Base-by-base conservation (phyloP, 2,113 vertebrate genomes). In the Malurus elegans region DNA sequence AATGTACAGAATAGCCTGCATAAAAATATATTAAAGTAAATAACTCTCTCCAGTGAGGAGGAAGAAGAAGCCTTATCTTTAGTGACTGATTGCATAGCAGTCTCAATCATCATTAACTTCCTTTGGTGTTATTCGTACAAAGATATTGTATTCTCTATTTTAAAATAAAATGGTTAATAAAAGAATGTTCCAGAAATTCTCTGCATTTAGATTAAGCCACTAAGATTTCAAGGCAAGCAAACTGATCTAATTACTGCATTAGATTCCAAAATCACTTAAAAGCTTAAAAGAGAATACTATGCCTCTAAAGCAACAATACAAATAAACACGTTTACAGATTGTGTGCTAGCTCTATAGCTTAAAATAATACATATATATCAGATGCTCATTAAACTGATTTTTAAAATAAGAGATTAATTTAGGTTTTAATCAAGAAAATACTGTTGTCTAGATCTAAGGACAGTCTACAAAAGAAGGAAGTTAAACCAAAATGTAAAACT, bases 201-300 rank as follows among this genome's bases (percentile, higher is more conserved):
- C 47, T 21, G 32, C 87, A 74, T 95, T 97, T 81, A 62, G 51
- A 86, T 34, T 86, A 93, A 92, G 66, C 45, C 53, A 90, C 12
- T 57, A 48, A 82, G 90, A 93, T 91, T 92, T 87, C 29, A 23
- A 97, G 86, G 94, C 86, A 96, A 96, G 87, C 62, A 97, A 58
- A 73, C 34, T 75, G 69, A 92, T 81, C 47, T 94, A 95, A 97
- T 87, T 81, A 93, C 29, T 78, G 74, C 62, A 58, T 70, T 82
- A 50, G 34, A 85, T 87, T 95, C 34, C 92, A 94, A 95, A 97
- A 95, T 88, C 66, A 62, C 53, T 78, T 79, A 85, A 26, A 44
- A 67, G 25, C 14, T 67, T 32, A 74, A 71, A 86, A 58, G 61
- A 92, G 19, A 58, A 62, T 82, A 29, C 45, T 34, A 78, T 7